Percentiles rank a stretch among this genome's conserved stretches.
Evolutionary conservation across 2,888 invertebrate genomes (phyloP).

Genomic region (Phyllotreta cruciferae): DNA sequence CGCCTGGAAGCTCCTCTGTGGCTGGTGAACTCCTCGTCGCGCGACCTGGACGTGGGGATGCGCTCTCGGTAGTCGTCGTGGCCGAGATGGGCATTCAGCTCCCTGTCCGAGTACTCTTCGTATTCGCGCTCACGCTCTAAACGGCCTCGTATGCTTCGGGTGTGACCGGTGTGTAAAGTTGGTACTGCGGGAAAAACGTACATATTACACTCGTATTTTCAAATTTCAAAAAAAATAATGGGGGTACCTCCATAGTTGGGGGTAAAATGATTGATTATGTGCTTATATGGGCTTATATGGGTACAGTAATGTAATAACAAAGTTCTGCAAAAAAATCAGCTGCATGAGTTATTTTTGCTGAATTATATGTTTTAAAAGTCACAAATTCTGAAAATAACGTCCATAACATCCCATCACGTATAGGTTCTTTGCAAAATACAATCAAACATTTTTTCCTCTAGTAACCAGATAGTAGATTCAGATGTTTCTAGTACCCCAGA

Average conservation of each 20-base stretch:
- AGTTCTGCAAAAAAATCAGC: too few relatives aligned
- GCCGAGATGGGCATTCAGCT: constrained; percentile 48
- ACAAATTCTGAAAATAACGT: too few relatives aligned
- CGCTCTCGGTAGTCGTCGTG: constrained; percentile 57
- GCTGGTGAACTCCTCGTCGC: constrained; percentile 59
- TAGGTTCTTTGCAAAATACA: too few relatives aligned
- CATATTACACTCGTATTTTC: background rate
- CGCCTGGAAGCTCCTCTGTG: constrained; percentile 71
- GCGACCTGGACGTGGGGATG: constrained; percentile 50
- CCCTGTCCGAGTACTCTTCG: constrained; percentile 63
- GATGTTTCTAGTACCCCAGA: too few relatives aligned
- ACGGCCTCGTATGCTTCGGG: constrained; percentile 60
- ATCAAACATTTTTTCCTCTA: too few relatives aligned
- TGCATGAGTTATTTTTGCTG: too few relatives aligned
- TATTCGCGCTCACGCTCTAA: constrained; percentile 63
- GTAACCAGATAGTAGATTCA: too few relatives aligned
- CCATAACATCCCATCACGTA: too few relatives aligned
- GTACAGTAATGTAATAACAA: too few relatives aligned
- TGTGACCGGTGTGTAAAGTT: constrained; percentile 60
- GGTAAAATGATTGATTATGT: background rate
- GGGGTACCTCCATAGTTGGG: too few relatives aligned
- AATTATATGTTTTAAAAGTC: too few relatives aligned
- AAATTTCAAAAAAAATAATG: background rate
- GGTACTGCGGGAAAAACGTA: constrained; percentile 50
- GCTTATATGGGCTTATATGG: background rate